Evolutionary conservation across 2,888 invertebrate genomes (phyloP).

Genomic region (Corbicula japonica): DNA sequence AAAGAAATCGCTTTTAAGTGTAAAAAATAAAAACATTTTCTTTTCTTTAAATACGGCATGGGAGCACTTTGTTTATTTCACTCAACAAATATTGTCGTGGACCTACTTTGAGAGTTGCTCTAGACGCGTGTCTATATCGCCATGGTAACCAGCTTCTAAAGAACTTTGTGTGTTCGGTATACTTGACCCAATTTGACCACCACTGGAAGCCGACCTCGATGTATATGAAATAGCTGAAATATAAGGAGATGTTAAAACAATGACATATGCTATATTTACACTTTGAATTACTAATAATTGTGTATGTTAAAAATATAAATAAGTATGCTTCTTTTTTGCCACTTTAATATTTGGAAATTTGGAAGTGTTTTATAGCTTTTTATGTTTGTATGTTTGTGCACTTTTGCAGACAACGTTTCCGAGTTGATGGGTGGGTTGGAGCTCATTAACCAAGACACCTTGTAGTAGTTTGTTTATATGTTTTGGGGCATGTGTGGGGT

Average conservation of each 20-base stretch:
- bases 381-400: no score
- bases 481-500: no score
- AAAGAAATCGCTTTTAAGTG: no score
- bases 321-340: neutral
- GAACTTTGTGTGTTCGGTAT: slow-evolving; percentile 36
- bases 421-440: no score
- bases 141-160: slow-evolving; percentile 57
- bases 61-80: no score
- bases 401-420: no score
- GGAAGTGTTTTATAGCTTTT: neutral
- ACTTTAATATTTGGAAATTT: neutral
- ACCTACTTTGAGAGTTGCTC: slow-evolving; percentile 82
- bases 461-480: no score
- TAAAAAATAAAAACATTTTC: no score
- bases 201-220: slow-evolving; percentile 81
- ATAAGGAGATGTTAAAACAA: neutral
- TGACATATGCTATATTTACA: neutral
- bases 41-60: no score
- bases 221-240: slow-evolving; percentile 80
- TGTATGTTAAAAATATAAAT: neutral
- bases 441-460: no score
- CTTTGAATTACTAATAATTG: neutral
- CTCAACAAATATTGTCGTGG: neutral
- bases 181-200: slow-evolving; percentile 78
- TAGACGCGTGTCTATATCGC: slow-evolving; percentile 82